phyloP scores from a whole-genome alignment of 2,888 invertebrate species.

The Junonia oenone region DNA sequence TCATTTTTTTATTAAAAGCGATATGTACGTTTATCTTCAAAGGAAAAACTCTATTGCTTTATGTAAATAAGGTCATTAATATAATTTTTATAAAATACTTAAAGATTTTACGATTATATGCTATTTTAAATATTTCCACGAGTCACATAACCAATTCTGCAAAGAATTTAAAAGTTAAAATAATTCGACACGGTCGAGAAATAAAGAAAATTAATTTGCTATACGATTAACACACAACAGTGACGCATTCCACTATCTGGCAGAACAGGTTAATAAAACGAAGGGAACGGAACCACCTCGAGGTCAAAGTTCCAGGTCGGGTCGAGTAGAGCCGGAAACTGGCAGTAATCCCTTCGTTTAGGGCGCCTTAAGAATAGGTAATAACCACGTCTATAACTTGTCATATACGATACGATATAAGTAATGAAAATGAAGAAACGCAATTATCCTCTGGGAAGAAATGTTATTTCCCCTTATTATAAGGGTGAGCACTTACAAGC shows the following conservation, averaged over 20 bases:
- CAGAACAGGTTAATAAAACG: slow-evolving; percentile 64
- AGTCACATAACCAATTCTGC: too few relatives aligned
- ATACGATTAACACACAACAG: neutral
- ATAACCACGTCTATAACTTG: slow-evolving; percentile 34
- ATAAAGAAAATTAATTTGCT: neutral
- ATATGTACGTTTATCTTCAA: neutral
- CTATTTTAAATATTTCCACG: too few relatives aligned
- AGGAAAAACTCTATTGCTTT: neutral
- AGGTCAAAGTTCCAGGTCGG: slow-evolving; percentile 67
- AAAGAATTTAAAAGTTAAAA: too few relatives aligned
- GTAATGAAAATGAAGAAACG: slow-evolving; percentile 48
- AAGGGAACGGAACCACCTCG: slow-evolving; percentile 60
- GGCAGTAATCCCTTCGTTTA: slow-evolving; percentile 58
- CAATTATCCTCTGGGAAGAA: slow-evolving; percentile 42
- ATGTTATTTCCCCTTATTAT: slow-evolving; percentile 39
- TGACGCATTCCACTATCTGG: slow-evolving; percentile 23
- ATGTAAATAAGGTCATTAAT: too few relatives aligned
- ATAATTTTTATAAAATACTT: too few relatives aligned
- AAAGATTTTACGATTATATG: too few relatives aligned
- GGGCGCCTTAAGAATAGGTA: slow-evolving; percentile 43
- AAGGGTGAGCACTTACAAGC: slow-evolving; percentile 39
- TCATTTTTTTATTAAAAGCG: slow-evolving; percentile 5
- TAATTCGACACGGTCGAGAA: neutral
- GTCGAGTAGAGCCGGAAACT: slow-evolving; percentile 52
- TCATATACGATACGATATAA: slow-evolving; percentile 40